Evolutionary conservation across 2,888 invertebrate genomes (phyloP), one percentile per base, ranked within the genome.

Genomic region (Drosophila prolongata): DNA sequence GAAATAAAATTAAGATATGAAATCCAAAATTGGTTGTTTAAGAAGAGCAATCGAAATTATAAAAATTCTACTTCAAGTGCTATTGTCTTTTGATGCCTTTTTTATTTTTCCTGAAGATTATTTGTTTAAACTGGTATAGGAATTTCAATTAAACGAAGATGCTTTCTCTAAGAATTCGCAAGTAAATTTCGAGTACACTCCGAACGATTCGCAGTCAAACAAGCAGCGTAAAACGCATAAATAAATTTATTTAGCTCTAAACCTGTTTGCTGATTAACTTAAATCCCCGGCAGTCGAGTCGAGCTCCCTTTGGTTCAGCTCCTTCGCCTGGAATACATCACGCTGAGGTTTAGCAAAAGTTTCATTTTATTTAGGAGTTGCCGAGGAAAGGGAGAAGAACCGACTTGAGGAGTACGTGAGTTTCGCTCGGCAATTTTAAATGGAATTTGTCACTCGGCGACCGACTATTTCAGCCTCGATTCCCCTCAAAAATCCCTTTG

Each of bases 381-480:
- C 57, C 24, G 57, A 60, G 56, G 52, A 40, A 11, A 10, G 27
- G 19, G n/a, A 8, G 14, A 10, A 43, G 34, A 34, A n/a, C 30
- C 49, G 62, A 37, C 42, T 47, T 80, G 84, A 61, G 70, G 64
- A 67, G 76, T 79, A 79, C 82, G 81, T 79, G 85, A 79, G 85
- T 77, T 87, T 71, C 75, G 80, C 87, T 89, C 77, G 77, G 80
- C 89, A 89, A 87, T 91, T 90, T 81, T 71, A 80, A 90, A 87
- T 84, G 80, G 78, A 79, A 90, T 88, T 90, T 91, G 90, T 90
- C 90, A 90, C 90, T 85, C 90, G 80, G 77, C 74, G 60, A 54
- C 58, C 57, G 57, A 76, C 52, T 66, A 57, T 66, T 68, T 49
- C 35, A 49, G 13, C 34, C 49, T 14, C 34, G 9, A 35, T 14